Evolutionary conservation across 2,888 invertebrate species (phyloP), one percentile per base, ranked within the genome.

Genomic region (Furcula furcula): DNA sequence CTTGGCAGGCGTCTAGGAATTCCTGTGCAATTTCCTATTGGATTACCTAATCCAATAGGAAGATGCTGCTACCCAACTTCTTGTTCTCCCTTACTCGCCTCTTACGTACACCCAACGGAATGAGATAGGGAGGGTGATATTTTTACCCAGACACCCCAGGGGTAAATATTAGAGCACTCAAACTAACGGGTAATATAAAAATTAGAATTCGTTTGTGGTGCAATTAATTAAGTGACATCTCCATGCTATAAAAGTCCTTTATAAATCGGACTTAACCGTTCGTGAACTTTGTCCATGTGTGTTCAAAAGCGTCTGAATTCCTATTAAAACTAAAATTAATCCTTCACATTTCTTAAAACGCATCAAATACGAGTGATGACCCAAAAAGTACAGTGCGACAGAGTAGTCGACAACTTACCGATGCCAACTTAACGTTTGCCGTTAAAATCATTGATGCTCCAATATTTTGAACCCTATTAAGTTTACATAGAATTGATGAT

Each of bases 271-370:
- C 42, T 61, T 56, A 63, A 51, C 57, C 51, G 53, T 66, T 54
- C 48, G 46, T 43, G 58, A 68, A 65, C 62, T 60, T 64, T 63
- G 56, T 55, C 48, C 44, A 33, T 28, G 31, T 34, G 41, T 46
- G 49, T 64, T 66, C 61, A 68, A 66, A 69, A 64, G 68, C 64
- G 50, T 66, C 63, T 64, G 56, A 65, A 75, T 76, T 78, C 72
- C 65, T 72, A 69, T 71, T 76, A 76, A 74, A 71, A 72, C 79
- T 76, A 76, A 79, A 82, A 77, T 77, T 76, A 81, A 83, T 81
- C 73, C 72, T 56, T 53, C 47, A 51, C 63, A 52, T 74, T 80
- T 78, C 77, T 76, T 65, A 72, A 82, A 82, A 81, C 74, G 76
- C 79, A 74, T 80, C 77, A 81, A 81, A 78, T 68, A 54, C 70